Percentiles rank a stretch among this genome's conserved stretches.
These are phyloP conservation scores for Drosophila santomea DNA, from an alignment of 1,140 invertebrate genomes.

Conservation along the genomic window DNA sequence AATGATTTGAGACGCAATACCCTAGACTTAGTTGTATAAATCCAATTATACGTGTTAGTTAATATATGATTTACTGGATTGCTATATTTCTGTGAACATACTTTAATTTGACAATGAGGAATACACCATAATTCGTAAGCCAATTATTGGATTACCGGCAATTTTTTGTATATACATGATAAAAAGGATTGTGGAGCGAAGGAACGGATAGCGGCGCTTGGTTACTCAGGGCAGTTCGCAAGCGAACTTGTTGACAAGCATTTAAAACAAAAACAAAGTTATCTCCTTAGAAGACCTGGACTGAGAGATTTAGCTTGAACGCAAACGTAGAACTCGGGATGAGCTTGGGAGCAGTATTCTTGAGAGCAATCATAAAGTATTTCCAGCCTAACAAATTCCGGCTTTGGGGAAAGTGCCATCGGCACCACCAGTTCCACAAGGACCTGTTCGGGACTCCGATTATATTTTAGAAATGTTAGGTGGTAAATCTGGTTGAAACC, in stretches of 20 bases:
- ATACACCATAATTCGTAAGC: not conserved
- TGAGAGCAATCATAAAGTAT: conserved; percentile 47
- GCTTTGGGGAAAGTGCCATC: conserved; percentile 65
- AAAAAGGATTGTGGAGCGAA: not conserved
- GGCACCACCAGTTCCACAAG: conserved; percentile 41
- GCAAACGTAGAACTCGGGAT: conserved; percentile 24
- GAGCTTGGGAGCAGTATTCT: conserved; percentile 1
- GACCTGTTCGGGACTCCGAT: conserved; percentile 16
- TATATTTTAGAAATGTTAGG: too few species aligned
- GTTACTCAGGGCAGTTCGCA: not conserved
- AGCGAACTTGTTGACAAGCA: not conserved
- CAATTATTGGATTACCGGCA: not conserved
- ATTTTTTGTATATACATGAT: conserved; percentile 20
- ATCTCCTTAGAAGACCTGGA: conserved; percentile 21
- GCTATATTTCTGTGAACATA: conserved; percentile 26
- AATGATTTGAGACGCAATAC: conserved; percentile 37
- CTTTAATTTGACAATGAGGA: conserved; percentile 25
- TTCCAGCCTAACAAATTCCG: conserved; percentile 72
- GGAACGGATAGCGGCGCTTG: not conserved
- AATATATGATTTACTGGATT: conserved; percentile 12
- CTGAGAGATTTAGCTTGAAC: conserved; percentile 60
- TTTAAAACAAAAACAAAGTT: not conserved
- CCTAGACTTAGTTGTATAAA: conserved; percentile 17
- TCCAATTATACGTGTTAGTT: conserved; percentile 23
- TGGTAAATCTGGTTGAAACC: not conserved